Conservation (phyloP, 2,888 invertebrate species). For the Lucinisca nassula region DNA sequence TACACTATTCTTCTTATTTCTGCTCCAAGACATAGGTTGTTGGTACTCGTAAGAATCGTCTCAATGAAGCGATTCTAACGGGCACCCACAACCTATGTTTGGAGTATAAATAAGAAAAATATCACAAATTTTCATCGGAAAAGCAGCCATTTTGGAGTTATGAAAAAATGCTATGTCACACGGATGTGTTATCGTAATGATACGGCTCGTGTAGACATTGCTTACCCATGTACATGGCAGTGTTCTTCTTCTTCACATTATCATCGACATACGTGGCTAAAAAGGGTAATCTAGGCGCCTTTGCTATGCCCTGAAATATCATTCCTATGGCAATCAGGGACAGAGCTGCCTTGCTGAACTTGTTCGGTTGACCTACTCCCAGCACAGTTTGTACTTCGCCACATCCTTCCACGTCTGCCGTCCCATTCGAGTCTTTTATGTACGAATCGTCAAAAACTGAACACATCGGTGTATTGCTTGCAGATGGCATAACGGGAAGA, state of each 20-base stretch:
- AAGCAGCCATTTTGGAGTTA: too few species aligned
- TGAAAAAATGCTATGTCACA: too few species aligned
- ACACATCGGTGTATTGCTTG: background rate
- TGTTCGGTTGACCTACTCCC: constrained; percentile 36
- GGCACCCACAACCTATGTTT: too few species aligned
- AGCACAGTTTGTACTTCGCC: constrained; percentile 11
- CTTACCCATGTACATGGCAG: constrained; percentile 80
- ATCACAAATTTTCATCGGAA: too few species aligned
- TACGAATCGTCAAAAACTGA: background rate
- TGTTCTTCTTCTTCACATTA: constrained; percentile 78
- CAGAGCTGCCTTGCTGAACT: constrained; percentile 58
- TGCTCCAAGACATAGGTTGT: too few species aligned
- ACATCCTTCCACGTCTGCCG: background rate
- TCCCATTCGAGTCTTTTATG: background rate
- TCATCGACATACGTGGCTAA: constrained; percentile 81
- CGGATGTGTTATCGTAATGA: too few species aligned
- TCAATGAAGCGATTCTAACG: too few species aligned
- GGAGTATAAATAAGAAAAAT: too few species aligned
- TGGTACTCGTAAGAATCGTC: too few species aligned
- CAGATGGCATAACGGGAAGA: background rate
- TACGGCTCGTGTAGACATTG: background rate
- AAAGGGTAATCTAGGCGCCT: constrained; percentile 78
- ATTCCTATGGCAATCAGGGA: constrained; percentile 74
- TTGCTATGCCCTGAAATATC: constrained; percentile 80
- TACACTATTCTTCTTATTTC: too few species aligned